phyloP scores from a whole-genome alignment of 2,113 vertebrate genomes.

The Leptobrachium leishanense region DNA sequence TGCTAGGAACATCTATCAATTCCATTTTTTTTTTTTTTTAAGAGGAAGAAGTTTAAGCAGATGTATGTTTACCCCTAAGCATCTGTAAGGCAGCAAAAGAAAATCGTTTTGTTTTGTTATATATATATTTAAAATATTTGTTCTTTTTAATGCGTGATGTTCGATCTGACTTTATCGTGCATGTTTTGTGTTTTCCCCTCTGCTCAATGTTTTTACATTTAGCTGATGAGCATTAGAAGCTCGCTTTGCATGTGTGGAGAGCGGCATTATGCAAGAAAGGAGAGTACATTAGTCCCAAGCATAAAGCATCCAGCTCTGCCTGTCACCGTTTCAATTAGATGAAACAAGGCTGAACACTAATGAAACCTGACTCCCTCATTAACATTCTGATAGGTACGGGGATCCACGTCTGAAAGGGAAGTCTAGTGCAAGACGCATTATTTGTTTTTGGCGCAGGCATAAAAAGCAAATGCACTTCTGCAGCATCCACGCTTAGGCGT shows the following conservation, averaged over 20 bases:
- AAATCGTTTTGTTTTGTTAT: no score
- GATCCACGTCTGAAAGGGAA: conserved; percentile 45
- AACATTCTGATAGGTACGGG: conserved; percentile 47
- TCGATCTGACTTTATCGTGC: no score
- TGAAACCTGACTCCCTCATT: conserved; percentile 50
- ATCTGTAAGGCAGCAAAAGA: no score
- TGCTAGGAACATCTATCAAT: no score
- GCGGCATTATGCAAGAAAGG: conserved; percentile 22
- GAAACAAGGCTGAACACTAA: conserved; percentile 49
- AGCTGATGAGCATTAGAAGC: conserved; percentile 23
- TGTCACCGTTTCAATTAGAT: conserved; percentile 50
- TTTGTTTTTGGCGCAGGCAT: conserved; percentile 37
- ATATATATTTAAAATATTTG: no score
- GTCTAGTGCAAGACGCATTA: conserved; percentile 30
- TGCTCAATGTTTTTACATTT: conserved; percentile 15
- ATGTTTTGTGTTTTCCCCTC: not conserved
- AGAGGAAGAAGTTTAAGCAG: no score
- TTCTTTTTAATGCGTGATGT: no score
- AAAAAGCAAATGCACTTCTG: conserved; percentile 4
- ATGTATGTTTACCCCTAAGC: no score
- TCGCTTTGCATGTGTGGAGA: conserved; percentile 32
- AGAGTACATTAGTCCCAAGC: conserved; percentile 44
- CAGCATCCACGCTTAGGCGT: not conserved
- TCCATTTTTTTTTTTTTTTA: no score
- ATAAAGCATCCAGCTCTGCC: conserved; percentile 46